Evolutionary conservation across 2,113 vertebrate species (phyloP).

Genomic region (Ictidomys tridecemlineatus): DNA sequence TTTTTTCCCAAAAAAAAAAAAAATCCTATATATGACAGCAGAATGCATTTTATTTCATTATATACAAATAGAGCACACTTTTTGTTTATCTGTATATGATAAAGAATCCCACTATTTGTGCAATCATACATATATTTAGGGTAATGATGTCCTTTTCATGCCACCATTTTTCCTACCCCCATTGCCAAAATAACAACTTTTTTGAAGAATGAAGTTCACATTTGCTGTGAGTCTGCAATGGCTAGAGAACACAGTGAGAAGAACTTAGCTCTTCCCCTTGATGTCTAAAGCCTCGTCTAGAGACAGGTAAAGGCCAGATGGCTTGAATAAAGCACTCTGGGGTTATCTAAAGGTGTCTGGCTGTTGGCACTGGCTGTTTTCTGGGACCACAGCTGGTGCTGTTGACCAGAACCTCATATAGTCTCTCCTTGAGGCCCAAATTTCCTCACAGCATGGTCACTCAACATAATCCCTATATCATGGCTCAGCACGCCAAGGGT

Average conservation of each 20-base stretch:
- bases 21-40: too few relatives aligned
- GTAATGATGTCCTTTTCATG: too few relatives aligned
- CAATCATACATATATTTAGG: too few relatives aligned
- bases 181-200: neutral
- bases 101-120: too few relatives aligned
- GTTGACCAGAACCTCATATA: neutral
- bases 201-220: neutral
- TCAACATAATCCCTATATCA: neutral
- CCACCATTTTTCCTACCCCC: too few relatives aligned
- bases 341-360: neutral
- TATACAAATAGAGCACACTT: too few relatives aligned
- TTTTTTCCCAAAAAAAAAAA: too few relatives aligned
- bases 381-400: neutral
- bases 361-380: neutral
- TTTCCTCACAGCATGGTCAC: neutral
- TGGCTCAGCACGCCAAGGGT: neutral
- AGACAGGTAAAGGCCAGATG: neutral
- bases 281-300: neutral
- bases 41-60: too few relatives aligned
- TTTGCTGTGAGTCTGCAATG: neutral
- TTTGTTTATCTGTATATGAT: too few relatives aligned
- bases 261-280: neutral
- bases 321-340: neutral
- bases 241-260: neutral
- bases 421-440: neutral